Evolutionary conservation across 2,797 vertebrate species (phyloP).

Genomic region (Gambelia wislizenii): DNA sequence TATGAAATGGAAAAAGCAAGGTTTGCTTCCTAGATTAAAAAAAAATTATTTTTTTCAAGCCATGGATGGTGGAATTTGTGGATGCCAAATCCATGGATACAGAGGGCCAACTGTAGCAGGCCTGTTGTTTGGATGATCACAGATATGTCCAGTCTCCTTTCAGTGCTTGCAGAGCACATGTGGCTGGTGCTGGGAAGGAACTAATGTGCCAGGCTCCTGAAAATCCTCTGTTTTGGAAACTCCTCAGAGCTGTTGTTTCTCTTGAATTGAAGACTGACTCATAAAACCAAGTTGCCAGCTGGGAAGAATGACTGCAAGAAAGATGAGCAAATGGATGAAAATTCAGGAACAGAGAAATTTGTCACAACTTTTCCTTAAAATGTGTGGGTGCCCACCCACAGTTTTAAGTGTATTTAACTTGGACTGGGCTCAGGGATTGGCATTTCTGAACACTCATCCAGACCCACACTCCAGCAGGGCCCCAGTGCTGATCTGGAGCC

Average conservation of each 20-base stretch:
- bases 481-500: neutral
- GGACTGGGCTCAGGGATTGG: neutral
- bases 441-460: neutral
- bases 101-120: too few species aligned
- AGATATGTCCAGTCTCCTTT: neutral
- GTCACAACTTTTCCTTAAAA: too few species aligned
- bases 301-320: constrained; percentile 6
- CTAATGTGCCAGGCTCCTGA: neutral
- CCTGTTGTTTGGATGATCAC: neutral
- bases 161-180: neutral
- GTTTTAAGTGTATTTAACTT: neutral
- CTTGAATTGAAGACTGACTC: constrained; percentile 6
- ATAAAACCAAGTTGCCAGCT: constrained; percentile 8
- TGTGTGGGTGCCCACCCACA: neutral
- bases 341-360: constrained; percentile 19
- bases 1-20: too few species aligned
- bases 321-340: constrained; percentile 29
- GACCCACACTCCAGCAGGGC: neutral
- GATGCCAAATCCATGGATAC: too few species aligned
- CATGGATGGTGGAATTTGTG: too few species aligned
- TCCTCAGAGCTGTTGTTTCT: neutral
- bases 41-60: too few species aligned
- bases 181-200: neutral
- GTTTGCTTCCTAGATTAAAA: too few species aligned
- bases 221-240: neutral